Base-by-base conservation (phyloP, 2,888 invertebrate species). In the Acrocera orbiculus region DNA sequence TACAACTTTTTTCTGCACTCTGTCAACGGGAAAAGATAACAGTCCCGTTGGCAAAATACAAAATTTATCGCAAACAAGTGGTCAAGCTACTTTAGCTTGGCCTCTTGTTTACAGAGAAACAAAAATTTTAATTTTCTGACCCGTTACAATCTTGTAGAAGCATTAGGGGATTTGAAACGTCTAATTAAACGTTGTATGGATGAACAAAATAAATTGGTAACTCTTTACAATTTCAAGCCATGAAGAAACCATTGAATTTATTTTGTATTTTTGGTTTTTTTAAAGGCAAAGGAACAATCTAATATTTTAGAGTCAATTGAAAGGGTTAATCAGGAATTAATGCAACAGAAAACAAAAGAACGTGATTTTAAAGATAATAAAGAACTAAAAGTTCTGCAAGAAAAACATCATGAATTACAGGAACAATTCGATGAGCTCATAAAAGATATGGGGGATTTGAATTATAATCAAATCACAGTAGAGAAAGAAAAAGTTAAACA, bases 351-450 rank as follows among this genome's bases (percentile, higher is more conserved):
- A 67, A 58, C 67, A 5, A 61, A 68, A 42, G 69, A 75, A 53
- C 64, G 79, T 26, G 74, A 78, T 44, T 60, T 85, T 15, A 65
- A 69, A 34, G 81, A 82, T 49, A 85, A 82, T 56, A 56, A 73
- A 25, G 70, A 68, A 39, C 53, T 82, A 5, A 67, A 76, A 27
- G 63, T 67, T 33, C 64, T 67, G 14, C 45, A 54, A 14, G 60
- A 63, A 43, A 59, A 58, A 16, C 63, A 67, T 29, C 52, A 52
- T 1, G 56, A 62, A 22, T 53, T 68, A 13, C 58, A 64, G 38
- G 57, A 56, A 27, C 65, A 70, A 40, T 67, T 71, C 41, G 48
- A 50, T 1, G 57, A 62, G 2, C 52, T 75, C 4, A 59, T 65
- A 28, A 64, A 66, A 41, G 63, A 70, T 43, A 54, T 80, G 34